Base-by-base conservation (phyloP, 2,888 invertebrate genomes). In the Sphecodes monilicornis region DNA sequence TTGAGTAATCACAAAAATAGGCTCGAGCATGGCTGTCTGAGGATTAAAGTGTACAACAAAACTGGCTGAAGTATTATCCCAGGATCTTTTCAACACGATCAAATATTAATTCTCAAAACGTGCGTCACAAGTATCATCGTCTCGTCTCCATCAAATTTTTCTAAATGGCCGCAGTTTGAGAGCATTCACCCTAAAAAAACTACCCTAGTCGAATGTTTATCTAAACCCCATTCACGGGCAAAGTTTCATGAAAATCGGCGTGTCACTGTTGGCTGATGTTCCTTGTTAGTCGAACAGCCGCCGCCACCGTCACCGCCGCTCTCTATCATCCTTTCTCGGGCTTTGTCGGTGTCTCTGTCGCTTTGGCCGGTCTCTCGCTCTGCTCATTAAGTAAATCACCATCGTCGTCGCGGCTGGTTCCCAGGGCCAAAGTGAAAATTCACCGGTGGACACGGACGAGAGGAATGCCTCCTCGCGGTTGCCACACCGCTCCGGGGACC, bases 331-430 rank as follows among this genome's bases (percentile, higher is more conserved):
- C 22, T 18, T 32, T 5, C 32, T 66, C 66, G 66, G 22, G 36
- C 66, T 36, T 22, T 18, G 32, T 36, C 66, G 32, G 32, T 32
- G 8, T 36, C 66, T 36, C 66, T 68, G 22, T 75, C 39, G 39
- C 41, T 68, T n/a, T 70, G 70, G 32, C 29, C 50, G 29, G 60
- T 29, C 64, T 74, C 72, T 68, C 80, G n/a, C 70, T 72, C 77
- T 69, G 80, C 86, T 90, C 89, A 85, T 90, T 90, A 90, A 90
- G 90, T 90, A 90, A 90, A 90, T 90, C 90, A 90, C 88, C 82
- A 66, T 84, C 84, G 85, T 50, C 50, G 82, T 78, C 80, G 90
- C 80, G 73, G 76, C 83, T 88, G 75, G 78, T 87, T 80, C 74
- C 64, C 16, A 54, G 60, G 64, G 78, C 82, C 82, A 86, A 90